These are phyloP conservation scores for Andrena bucephala DNA, from an alignment of 2,888 invertebrate species.

Conservation along the genomic window DNA sequence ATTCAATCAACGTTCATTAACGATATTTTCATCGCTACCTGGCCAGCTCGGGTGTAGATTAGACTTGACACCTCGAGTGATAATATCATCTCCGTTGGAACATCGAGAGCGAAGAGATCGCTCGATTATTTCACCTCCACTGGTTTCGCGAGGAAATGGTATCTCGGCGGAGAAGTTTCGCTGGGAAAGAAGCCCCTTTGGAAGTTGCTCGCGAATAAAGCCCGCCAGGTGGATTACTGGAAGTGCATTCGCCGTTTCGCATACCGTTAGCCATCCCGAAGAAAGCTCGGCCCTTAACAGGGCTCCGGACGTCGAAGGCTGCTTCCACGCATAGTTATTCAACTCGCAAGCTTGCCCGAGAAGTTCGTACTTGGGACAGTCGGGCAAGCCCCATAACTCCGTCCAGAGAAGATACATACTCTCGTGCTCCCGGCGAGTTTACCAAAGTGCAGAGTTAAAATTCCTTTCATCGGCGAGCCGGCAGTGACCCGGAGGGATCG, in stretches of 20 bases:
- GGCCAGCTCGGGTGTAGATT: neutral
- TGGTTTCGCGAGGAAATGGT: neutral
- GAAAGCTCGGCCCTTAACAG: slow-evolving; percentile 32
- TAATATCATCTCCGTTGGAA: too few species aligned
- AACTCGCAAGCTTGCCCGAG: slow-evolving; percentile 2
- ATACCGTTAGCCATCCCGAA: slow-evolving; percentile 1
- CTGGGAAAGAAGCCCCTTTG: slow-evolving; percentile 3
- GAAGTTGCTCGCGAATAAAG: slow-evolving; percentile 1
- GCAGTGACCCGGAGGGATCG: neutral
- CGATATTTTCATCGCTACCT: too few species aligned
- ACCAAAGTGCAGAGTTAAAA: neutral
- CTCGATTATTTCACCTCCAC: neutral
- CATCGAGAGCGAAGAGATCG: too few species aligned
- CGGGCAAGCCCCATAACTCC: slow-evolving; percentile 4
- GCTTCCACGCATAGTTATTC: slow-evolving; percentile 13
- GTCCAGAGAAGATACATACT: neutral
- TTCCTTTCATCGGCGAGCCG: neutral
- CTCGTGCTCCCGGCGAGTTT: neutral
- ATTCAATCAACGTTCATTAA: too few species aligned
- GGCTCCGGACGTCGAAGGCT: slow-evolving; percentile 20
- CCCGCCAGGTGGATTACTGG: slow-evolving; percentile 3
- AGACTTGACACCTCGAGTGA: neutral
- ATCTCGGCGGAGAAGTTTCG: neutral
- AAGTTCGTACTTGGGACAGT: slow-evolving; percentile 9
- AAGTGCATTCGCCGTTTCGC: slow-evolving; percentile 12